Evolutionary conservation across 2,113 vertebrate species (phyloP).

Genomic region (Cochlearius cochlearius): DNA sequence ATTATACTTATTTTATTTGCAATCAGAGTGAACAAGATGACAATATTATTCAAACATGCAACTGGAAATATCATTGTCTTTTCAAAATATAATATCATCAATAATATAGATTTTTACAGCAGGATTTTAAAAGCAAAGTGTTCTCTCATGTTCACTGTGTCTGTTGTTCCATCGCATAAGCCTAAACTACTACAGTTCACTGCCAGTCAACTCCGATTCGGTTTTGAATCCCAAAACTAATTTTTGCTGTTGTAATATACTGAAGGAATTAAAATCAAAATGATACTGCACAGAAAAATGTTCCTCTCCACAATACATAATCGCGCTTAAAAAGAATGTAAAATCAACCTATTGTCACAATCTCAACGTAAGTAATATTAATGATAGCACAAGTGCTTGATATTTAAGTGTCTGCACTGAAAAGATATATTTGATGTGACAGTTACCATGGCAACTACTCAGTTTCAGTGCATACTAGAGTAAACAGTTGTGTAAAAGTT

Average conservation of each 20-base stretch:
- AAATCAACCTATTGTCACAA: not conserved
- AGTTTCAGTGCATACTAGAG: not conserved
- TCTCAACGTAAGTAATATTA: not conserved
- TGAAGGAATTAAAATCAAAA: not conserved
- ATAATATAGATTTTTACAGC: not conserved
- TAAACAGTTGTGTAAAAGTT: not conserved
- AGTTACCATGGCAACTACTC: not conserved
- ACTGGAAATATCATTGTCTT: not conserved
- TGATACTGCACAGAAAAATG: not conserved
- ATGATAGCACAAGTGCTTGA: not conserved
- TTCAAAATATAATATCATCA: not conserved
- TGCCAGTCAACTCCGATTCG: not conserved
- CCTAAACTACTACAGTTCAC: not conserved
- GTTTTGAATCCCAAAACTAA: not conserved
- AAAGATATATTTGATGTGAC: not conserved
- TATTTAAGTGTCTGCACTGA: not conserved
- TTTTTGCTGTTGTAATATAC: not conserved
- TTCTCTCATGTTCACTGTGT: not conserved
- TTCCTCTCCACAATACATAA: not conserved
- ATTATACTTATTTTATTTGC: not conserved
- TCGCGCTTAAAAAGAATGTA: not conserved
- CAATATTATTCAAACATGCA: not conserved
- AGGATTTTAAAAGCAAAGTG: not conserved
- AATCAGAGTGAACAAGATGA: not conserved
- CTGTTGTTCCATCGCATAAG: not conserved